Conservation (phyloP, 2,113 vertebrate genomes). For the Ranitomeya imitator region DNA sequence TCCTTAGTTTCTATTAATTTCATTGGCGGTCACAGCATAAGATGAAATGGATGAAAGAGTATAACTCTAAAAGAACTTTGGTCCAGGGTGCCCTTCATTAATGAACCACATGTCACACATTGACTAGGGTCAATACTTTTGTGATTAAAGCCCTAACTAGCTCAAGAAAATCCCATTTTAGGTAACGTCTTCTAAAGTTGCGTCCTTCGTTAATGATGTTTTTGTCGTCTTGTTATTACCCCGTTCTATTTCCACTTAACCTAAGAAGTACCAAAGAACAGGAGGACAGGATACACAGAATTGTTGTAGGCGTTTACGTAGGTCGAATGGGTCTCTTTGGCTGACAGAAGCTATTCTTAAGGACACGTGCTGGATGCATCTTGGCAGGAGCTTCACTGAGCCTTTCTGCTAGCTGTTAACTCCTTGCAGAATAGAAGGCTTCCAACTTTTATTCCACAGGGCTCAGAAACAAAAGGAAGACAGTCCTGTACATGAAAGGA, state of each 20-base stretch:
- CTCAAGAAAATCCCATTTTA: neutral
- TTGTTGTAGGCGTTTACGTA: slow-evolving; percentile 48
- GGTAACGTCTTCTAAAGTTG: neutral
- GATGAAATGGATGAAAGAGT: no score
- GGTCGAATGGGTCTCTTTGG: slow-evolving; percentile 47
- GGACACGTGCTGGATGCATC: slow-evolving; percentile 44
- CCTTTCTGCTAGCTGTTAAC: slow-evolving; percentile 39
- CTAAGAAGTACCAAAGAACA: slow-evolving; percentile 45
- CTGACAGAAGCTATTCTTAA: slow-evolving; percentile 48
- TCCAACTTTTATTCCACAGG: neutral
- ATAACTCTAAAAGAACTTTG: neutral
- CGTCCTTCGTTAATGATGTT: slow-evolving; percentile 30
- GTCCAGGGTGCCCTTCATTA: neutral
- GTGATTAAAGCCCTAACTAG: neutral
- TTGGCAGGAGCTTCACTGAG: slow-evolving; percentile 40
- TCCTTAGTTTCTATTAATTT: no score
- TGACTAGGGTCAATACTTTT: neutral
- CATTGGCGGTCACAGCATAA: no score
- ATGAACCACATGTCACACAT: neutral
- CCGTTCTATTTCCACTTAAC: slow-evolving; percentile 38
- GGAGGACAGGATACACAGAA: slow-evolving; percentile 49
- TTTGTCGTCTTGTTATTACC: slow-evolving; percentile 27
- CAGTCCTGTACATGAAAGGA: neutral
- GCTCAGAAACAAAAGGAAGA: neutral
- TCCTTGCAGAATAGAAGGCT: slow-evolving; percentile 1